Percentiles rank a stretch among this genome's conserved stretches.
These are phyloP conservation scores for Chalcosyrphus nemorum DNA, from an alignment of 2,888 invertebrate species.

Conservation along the genomic window DNA sequence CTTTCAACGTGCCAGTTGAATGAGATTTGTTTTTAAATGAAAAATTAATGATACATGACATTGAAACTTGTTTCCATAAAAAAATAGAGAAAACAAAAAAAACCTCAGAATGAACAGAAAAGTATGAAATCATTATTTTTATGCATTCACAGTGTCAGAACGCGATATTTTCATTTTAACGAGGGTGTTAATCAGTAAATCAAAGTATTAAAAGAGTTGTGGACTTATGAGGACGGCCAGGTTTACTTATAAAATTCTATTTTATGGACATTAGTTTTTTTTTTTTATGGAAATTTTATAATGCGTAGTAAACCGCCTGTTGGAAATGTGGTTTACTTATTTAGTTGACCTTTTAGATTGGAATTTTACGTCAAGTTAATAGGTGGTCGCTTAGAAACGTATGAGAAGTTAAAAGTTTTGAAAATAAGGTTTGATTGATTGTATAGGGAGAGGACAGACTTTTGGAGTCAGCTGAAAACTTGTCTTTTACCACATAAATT, in stretches of 20 bases:
- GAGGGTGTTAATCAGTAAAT: slow-evolving; percentile 44
- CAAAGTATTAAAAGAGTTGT: background rate
- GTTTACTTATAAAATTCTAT: background rate
- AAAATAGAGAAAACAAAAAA: background rate
- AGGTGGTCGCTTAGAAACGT: too few relatives aligned
- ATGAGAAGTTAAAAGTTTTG: too few relatives aligned
- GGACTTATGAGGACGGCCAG: background rate
- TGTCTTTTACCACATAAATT: too few relatives aligned
- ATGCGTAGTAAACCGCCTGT: background rate
- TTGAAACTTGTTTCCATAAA: slow-evolving; percentile 22
- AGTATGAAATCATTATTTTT: slow-evolving; percentile 21
- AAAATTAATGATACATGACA: slow-evolving; percentile 50
- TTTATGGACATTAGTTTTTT: background rate
- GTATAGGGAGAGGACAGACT: too few relatives aligned
- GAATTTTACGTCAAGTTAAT: too few relatives aligned
- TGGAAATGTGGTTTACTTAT: background rate
- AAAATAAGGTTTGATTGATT: too few relatives aligned
- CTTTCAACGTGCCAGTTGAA: slow-evolving; percentile 2
- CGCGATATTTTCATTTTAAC: slow-evolving; percentile 10
- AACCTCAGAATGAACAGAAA: background rate
- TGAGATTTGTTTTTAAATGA: slow-evolving; percentile 8
- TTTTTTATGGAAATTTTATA: background rate
- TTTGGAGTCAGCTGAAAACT: too few relatives aligned
- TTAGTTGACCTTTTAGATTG: background rate
- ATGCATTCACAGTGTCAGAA: background rate